A percentile compares a stretch with the other conserved stretches of the same genome.
phyloP scores from a whole-genome alignment of 2,113 vertebrate genomes.

The Lasiurus borealis region DNA sequence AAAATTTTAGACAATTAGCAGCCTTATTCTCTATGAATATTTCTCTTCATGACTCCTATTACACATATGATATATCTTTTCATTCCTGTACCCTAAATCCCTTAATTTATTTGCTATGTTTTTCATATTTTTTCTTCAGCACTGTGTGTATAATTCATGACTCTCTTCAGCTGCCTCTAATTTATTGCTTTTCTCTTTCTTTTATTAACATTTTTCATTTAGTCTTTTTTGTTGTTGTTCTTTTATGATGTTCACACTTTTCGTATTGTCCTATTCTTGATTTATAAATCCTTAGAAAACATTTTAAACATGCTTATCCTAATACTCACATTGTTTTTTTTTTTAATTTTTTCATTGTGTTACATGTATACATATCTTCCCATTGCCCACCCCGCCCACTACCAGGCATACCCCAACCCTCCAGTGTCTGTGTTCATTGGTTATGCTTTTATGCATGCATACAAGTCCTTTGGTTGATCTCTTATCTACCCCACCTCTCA shows the following conservation, averaged over 20 bases:
- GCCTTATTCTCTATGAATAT: not conserved
- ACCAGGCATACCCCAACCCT: no score
- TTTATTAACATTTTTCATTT: slow-evolving; percentile 38
- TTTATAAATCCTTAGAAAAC: not conserved
- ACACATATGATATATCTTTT: not conserved
- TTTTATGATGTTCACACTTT: not conserved
- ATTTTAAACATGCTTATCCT: not conserved
- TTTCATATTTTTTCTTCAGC: not conserved
- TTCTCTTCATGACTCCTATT: not conserved
- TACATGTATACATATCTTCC: no score
- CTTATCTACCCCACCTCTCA: no score
- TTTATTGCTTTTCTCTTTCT: not conserved
- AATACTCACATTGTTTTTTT: slow-evolving; percentile 9
- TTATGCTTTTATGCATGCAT: no score
- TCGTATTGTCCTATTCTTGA: not conserved
- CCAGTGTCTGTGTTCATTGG: no score
- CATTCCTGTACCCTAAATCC: not conserved
- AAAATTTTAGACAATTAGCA: not conserved
- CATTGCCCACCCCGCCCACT: no score
- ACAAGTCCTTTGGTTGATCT: no score
- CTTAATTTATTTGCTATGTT: not conserved
- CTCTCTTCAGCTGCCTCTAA: not conserved
- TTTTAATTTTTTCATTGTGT: no score
- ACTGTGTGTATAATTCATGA: not conserved
- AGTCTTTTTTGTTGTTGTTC: not conserved